These are phyloP conservation scores for Rhodeus uyekii DNA, from an alignment of 2,797 vertebrate genomes.

Conservation along the genomic window DNA sequence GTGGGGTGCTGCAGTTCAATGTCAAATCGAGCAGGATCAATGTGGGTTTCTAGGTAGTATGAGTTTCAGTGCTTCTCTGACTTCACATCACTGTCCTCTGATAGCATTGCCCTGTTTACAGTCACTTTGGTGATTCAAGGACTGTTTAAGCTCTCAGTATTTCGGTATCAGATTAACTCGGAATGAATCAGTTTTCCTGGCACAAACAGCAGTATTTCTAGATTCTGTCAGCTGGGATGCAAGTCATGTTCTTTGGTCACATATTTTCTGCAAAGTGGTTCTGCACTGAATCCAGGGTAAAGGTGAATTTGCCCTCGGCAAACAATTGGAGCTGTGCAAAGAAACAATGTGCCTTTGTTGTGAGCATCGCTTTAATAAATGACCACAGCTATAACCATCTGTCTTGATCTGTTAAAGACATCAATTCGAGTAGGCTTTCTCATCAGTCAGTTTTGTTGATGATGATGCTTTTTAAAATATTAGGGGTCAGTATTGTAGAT, in stretches of 20 bases:
- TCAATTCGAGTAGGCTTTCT: background rate
- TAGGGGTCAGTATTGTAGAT: background rate
- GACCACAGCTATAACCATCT: background rate
- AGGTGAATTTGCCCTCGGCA: background rate
- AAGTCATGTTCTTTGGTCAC: background rate
- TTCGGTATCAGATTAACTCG: background rate
- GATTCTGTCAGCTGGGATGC: background rate
- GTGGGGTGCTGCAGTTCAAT: background rate
- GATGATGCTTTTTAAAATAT: background rate
- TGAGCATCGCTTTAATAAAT: background rate
- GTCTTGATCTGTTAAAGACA: background rate
- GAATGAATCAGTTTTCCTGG: background rate
- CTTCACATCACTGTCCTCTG: background rate
- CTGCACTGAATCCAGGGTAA: conserved; percentile 11
- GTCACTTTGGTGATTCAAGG: conserved; percentile 6
- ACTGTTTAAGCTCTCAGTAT: background rate
- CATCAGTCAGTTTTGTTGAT: background rate
- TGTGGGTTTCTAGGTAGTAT: background rate
- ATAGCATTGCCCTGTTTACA: conserved; percentile 1
- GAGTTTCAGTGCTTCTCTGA: background rate
- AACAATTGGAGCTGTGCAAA: background rate
- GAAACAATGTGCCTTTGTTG: background rate
- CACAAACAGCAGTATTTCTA: background rate
- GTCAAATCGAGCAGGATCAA: background rate
- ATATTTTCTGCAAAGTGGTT: conserved; percentile 1